Percentiles rank a stretch among this genome's conserved stretches.
Conservation (phyloP, 2,113 vertebrate genomes). For the Platichthys stellatus region DNA sequence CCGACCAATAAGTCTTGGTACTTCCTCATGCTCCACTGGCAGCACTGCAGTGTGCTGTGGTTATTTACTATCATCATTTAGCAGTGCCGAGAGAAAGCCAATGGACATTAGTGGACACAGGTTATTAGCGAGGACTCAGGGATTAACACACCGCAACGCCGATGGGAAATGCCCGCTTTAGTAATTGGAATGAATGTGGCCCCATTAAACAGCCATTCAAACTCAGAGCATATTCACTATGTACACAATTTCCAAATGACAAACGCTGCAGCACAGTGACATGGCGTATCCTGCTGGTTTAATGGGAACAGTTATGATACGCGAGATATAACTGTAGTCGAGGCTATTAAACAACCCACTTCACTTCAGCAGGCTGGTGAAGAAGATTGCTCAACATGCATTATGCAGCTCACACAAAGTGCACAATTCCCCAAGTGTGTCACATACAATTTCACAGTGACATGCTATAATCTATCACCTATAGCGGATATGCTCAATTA, state of each 20-base stretch:
- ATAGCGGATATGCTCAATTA: slow-evolving; percentile 25
- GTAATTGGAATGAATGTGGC: slow-evolving; percentile 49
- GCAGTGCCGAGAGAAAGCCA: slow-evolving; percentile 58
- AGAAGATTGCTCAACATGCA: slow-evolving; percentile 27
- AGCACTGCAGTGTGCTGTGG: slow-evolving; percentile 55
- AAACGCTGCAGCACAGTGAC: slow-evolving; percentile 37
- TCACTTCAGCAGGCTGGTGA: slow-evolving; percentile 32
- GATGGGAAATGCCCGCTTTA: slow-evolving; percentile 40
- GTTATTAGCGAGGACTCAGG: slow-evolving; percentile 66
- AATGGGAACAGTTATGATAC: slow-evolving; percentile 46
- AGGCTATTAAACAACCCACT: slow-evolving; percentile 46
- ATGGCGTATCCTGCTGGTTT: slow-evolving; percentile 33
- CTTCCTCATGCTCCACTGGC: slow-evolving; percentile 42
- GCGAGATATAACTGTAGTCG: slow-evolving; percentile 43
- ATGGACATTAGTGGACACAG: slow-evolving; percentile 62
- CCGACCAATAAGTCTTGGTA: slow-evolving; percentile 57
- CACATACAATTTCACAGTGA: slow-evolving; percentile 22
- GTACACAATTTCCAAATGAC: slow-evolving; percentile 57
- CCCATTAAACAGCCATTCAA: slow-evolving; percentile 65
- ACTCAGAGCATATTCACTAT: slow-evolving; percentile 34
- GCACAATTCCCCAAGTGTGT: slow-evolving; percentile 22
- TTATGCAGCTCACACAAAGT: slow-evolving; percentile 22
- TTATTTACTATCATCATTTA: slow-evolving; percentile 75
- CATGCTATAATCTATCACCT: slow-evolving; percentile 16
- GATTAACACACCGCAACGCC: slow-evolving; percentile 52